Conservation (phyloP, 2,113 vertebrate species). For the Kryptolebias marmoratus region DNA sequence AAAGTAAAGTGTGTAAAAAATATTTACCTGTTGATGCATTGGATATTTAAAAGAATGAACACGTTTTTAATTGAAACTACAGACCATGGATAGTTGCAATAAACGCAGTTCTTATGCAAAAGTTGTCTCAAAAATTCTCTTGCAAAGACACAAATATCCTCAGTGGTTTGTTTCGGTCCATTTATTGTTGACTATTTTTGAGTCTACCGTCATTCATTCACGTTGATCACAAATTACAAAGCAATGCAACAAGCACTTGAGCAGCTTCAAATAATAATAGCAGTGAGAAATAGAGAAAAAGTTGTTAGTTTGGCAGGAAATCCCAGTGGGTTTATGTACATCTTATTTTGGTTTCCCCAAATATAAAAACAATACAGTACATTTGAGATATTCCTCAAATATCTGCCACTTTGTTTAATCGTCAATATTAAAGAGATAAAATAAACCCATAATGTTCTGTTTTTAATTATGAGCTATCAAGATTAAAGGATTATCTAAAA, state of each 20-base stretch:
- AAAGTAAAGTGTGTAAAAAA: too few relatives aligned
- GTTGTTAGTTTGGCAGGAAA: neutral
- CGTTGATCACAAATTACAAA: neutral
- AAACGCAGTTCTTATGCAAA: neutral
- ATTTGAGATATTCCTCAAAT: neutral
- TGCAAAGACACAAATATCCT: neutral
- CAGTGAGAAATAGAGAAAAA: neutral
- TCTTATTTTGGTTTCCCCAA: neutral
- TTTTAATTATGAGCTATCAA: neutral
- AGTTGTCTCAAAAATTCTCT: accelerated
- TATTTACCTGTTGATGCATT: too few relatives aligned
- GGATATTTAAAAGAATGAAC: too few relatives aligned
- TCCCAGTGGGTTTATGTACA: constrained; percentile 5
- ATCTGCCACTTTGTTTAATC: neutral
- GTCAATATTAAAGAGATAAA: neutral
- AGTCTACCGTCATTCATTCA: neutral
- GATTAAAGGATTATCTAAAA: neutral
- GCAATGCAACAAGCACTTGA: neutral
- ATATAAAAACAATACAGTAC: neutral
- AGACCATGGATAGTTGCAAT: neutral
- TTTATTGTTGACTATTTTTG: constrained; percentile 1
- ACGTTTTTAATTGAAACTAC: neutral
- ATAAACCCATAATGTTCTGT: neutral
- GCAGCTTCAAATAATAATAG: neutral
- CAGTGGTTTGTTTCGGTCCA: neutral